Conservation (phyloP, 2,888 invertebrate genomes). For the Agonopterix arenella region DNA sequence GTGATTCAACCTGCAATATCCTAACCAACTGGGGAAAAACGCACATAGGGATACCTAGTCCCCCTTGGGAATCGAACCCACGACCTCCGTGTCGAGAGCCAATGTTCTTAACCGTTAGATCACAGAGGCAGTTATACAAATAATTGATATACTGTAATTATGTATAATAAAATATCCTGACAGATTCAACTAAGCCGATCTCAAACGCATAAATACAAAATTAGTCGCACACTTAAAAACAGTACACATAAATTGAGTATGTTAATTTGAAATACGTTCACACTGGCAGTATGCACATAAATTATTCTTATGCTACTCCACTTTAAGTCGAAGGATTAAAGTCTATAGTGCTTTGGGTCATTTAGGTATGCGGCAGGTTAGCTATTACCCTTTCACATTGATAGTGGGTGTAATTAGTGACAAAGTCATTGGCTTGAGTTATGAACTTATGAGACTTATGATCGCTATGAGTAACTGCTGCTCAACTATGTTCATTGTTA, state of each 20-base stretch:
- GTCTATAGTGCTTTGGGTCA: too few relatives aligned
- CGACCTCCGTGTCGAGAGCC: too few relatives aligned
- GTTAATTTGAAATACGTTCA: slow-evolving; percentile 23
- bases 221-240: not conserved
- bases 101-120: too few relatives aligned
- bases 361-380: slow-evolving; percentile 3
- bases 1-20: too few relatives aligned
- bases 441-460: slow-evolving; percentile 7
- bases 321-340: not conserved
- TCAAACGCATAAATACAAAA: not conserved
- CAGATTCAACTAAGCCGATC: not conserved
- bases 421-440: slow-evolving; percentile 27
- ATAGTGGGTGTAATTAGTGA: slow-evolving; percentile 22
- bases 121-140: too few relatives aligned
- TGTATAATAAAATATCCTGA: not conserved
- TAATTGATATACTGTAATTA: too few relatives aligned
- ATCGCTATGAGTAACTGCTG: too few relatives aligned
- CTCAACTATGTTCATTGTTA: too few relatives aligned
- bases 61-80: too few relatives aligned
- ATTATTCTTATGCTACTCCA: slow-evolving; percentile 16
- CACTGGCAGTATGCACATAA: slow-evolving; percentile 33
- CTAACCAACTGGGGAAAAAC: too few relatives aligned
- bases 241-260: slow-evolving; percentile 16
- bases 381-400: slow-evolving; percentile 29
- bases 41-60: too few relatives aligned